Base-by-base conservation (phyloP, 2,888 invertebrate genomes). In the Seira musarum region DNA sequence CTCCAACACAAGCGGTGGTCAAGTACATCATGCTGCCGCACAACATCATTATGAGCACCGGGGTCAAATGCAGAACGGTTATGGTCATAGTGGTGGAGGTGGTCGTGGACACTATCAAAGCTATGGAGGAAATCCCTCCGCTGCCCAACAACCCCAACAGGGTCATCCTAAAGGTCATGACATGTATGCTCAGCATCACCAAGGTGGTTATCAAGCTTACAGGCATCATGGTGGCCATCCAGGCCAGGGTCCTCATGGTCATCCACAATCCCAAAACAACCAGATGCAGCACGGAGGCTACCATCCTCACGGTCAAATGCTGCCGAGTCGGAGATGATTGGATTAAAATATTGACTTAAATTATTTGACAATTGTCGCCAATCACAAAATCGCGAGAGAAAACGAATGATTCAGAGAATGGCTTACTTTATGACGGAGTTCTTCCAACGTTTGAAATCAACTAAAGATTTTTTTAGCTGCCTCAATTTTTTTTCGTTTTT, bases 321-420 rank as follows among this genome's bases (percentile, higher is more conserved):
- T 85, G 63, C 83, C 83, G 22, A 70, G 83, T 25, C 66, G 85
- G 66, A 83, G 85, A 83, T 85, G 84, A 85, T 83, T 73, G 66
- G 80, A 75, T 65, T 61, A 65, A 53, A 15, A 10, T 70, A 70
- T n/a, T 53, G 21, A 15, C 8, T 15, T 10, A 35, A 72, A 30
- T 22, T 25, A 30, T 61, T 71, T 71, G n/a, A 22, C 25, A 22
- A 13, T 10, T 22, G 21, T 61, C 19, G 17, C 8, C 24, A 15
- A 8, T 5, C 24, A 25, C 24, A 22, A 24, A 1, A 30, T 65
- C 10, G 8, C 1, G 17, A 15, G 13, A 15, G 24, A 65, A 65
- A 30, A 24, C 25, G 21, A 19, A 30, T 2, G 30, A 30, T 30
- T 30, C 2, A 30, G 30, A 30, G 30, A 30, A 30, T 30, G 30